phyloP scores from a whole-genome alignment of 2,888 invertebrate genomes.

The Tetragonula carbonaria region DNA sequence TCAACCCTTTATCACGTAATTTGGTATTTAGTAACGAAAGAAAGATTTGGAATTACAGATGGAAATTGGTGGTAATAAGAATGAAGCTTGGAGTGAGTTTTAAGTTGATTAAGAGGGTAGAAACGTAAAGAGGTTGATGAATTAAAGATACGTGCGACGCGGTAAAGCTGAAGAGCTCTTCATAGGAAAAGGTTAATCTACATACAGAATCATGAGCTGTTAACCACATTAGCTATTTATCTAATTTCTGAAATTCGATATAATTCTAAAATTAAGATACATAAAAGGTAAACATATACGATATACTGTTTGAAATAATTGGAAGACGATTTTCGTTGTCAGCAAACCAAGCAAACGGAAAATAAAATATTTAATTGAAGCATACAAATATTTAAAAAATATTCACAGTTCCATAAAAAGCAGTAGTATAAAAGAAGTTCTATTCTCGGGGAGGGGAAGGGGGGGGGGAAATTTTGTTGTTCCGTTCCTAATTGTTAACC shows the following conservation, averaged over 20 bases:
- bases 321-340: no score
- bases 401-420: no score
- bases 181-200: not conserved
- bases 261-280: not conserved
- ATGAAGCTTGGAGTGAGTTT: not conserved
- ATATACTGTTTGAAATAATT: no score
- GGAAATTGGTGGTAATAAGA: not conserved
- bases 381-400: no score
- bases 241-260: not conserved
- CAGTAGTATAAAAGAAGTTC: not conserved
- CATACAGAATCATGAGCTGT: not conserved
- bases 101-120: not conserved
- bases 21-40: not conserved
- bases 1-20: not conserved
- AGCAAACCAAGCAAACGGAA: no score
- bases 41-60: not conserved
- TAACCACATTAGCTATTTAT: not conserved
- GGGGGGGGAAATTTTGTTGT: not conserved
- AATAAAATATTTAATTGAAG: no score
- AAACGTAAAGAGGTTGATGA: not conserved
- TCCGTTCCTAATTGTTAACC: not conserved
- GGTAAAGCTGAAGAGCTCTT: not conserved
- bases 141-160: not conserved
- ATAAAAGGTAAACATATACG: no score
- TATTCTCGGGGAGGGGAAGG: no score